Percentiles rank a stretch among this genome's conserved stretches.
These are phyloP conservation scores for Melanerpes formicivorus DNA, from an alignment of 2,113 vertebrate species.

Conservation along the genomic window DNA sequence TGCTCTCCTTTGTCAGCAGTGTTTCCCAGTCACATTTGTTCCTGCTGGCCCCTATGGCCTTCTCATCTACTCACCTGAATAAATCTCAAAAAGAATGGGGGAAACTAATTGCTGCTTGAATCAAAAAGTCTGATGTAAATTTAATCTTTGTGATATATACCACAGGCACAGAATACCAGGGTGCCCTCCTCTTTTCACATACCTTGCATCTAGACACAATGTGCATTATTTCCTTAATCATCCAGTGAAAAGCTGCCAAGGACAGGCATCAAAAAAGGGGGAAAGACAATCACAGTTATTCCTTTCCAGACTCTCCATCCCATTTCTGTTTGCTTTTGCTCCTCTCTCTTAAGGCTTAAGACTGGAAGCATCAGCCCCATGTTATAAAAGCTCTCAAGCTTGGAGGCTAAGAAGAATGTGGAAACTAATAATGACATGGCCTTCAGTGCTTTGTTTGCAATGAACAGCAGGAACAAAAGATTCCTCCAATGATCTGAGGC, in stretches of 20 bases:
- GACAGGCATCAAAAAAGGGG: conserved; percentile 24
- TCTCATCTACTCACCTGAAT: conserved; percentile 48
- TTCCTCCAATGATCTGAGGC: conserved; percentile 56
- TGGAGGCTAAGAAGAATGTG: conserved; percentile 43
- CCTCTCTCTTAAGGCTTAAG: conserved; percentile 27
- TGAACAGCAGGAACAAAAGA: conserved; percentile 52
- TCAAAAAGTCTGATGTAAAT: conserved; percentile 43
- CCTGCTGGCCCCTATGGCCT: background rate
- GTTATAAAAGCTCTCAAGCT: conserved; percentile 48
- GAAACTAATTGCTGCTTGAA: conserved; percentile 49
- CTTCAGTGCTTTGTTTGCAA: conserved; percentile 63
- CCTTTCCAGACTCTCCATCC: background rate
- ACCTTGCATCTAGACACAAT: background rate
- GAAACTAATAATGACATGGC: conserved; percentile 61
- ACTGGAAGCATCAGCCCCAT: background rate
- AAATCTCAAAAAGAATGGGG: conserved; percentile 30
- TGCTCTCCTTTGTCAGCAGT: conserved; percentile 1
- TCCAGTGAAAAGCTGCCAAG: conserved; percentile 14
- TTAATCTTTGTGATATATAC: background rate
- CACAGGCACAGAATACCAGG: rapidly evolving
- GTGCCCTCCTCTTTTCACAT: background rate
- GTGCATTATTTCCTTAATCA: conserved; percentile 38
- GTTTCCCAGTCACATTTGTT: conserved; percentile 1
- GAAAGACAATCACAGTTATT: conserved; percentile 15
- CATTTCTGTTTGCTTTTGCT: conserved; percentile 45